Conservation (phyloP, 2,888 invertebrate genomes). For the Tromatobia lineatoria region DNA sequence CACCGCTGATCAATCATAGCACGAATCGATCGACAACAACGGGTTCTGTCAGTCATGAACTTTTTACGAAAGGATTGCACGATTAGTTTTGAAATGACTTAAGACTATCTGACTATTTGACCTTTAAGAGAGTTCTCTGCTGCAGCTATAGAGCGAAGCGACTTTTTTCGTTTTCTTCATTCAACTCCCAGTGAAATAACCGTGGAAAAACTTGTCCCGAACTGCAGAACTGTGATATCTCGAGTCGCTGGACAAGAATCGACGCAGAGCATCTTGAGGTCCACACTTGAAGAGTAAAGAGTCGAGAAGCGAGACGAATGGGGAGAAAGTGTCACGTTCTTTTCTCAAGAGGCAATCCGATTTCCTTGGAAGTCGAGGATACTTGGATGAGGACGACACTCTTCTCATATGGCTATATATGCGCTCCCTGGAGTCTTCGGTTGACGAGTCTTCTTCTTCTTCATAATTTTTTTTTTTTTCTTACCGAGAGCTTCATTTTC, state of each 20-base stretch:
- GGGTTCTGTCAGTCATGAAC: too few species aligned
- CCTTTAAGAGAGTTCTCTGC: not conserved
- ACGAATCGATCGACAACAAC: too few species aligned
- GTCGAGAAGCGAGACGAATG: not conserved
- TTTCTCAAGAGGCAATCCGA: constrained; percentile 19
- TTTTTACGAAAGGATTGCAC: too few species aligned
- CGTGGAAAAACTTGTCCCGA: constrained; percentile 1
- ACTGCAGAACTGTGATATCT: not conserved
- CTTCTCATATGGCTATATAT: not conserved
- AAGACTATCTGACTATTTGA: too few species aligned
- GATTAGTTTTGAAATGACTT: too few species aligned
- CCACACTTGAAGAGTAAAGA: not conserved
- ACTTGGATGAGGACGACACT: not conserved
- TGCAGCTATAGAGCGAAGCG: not conserved
- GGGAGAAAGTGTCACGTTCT: not conserved
- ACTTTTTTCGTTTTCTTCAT: not conserved
- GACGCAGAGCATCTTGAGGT: not conserved
- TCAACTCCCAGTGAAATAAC: not conserved
- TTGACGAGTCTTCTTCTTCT: not conserved
- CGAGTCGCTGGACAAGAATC: not conserved
- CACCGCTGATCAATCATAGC: too few species aligned
- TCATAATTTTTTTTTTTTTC: not conserved
- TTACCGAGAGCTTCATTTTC: not conserved
- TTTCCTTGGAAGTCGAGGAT: constrained; percentile 5
- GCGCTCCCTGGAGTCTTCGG: constrained; percentile 10